A percentile compares a stretch with the other conserved stretches of the same genome.
These are phyloP conservation scores for Muscicapa striata DNA, from an alignment of 2,797 vertebrate genomes.

Conservation along the genomic window DNA sequence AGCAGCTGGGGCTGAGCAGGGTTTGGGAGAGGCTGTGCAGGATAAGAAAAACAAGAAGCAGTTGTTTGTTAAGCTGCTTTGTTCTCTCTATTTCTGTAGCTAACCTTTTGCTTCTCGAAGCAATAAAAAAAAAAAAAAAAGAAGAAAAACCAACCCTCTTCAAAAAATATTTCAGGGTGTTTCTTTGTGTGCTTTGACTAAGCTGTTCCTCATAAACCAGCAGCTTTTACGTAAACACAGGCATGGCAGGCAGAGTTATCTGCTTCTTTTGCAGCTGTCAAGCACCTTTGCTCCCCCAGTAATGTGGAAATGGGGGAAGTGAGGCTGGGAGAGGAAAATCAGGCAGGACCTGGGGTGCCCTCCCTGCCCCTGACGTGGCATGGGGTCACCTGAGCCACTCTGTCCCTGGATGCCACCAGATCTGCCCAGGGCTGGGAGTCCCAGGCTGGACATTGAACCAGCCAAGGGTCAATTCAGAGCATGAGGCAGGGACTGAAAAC, in stretches of 20 bases:
- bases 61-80: neutral
- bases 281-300: neutral
- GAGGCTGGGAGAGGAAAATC: neutral
- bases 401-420: neutral
- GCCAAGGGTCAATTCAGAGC: neutral
- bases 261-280: neutral
- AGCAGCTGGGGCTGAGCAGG: neutral
- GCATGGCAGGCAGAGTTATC: neutral
- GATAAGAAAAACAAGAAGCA: neutral
- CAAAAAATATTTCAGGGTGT: slow-evolving; percentile 33
- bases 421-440: neutral
- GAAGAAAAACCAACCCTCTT: neutral
- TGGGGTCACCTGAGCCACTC: neutral
- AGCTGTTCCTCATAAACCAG: slow-evolving; percentile 42
- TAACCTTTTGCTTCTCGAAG: slow-evolving; percentile 29
- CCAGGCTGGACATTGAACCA: neutral
- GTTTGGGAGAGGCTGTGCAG: neutral
- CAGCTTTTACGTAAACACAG: slow-evolving; percentile 14
- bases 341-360: neutral
- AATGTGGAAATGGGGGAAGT: neutral
- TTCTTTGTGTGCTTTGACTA: slow-evolving; percentile 43
- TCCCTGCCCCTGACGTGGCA: accelerated
- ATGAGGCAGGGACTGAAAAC: accelerated
- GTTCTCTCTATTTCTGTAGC: slow-evolving; percentile 29
- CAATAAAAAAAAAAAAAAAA: neutral